phyloP scores from a whole-genome alignment of 2,797 vertebrate genomes.

The Galago senegalensis region DNA sequence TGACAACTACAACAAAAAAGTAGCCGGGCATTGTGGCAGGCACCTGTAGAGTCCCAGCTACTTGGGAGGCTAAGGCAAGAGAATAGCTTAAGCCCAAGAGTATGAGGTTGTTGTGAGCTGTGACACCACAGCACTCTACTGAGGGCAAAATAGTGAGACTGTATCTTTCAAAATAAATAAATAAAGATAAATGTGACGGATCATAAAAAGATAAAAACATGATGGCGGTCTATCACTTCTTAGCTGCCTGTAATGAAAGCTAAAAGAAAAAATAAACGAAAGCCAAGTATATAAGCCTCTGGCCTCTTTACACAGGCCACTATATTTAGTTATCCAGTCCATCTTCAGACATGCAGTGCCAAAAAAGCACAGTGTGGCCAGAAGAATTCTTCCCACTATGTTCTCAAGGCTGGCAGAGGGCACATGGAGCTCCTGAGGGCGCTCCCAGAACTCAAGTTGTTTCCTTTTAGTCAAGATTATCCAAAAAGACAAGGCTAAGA shows the following conservation, averaged over 20 bases:
- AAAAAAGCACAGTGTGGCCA: neutral
- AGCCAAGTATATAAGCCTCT: accelerated
- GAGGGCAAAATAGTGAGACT: too few relatives aligned
- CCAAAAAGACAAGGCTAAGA: neutral
- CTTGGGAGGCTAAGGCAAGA: too few relatives aligned
- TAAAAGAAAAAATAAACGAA: neutral
- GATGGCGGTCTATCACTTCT: neutral
- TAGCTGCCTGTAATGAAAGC: neutral
- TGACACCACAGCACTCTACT: too few relatives aligned
- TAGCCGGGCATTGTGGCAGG: too few relatives aligned
- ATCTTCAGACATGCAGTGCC: neutral
- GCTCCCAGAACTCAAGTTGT: neutral
- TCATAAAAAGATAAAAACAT: neutral
- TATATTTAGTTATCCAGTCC: neutral
- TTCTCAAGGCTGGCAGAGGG: neutral
- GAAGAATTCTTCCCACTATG: neutral
- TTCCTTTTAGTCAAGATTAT: neutral
- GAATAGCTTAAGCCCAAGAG: too few relatives aligned
- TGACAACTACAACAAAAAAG: too few relatives aligned
- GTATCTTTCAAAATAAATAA: too few relatives aligned
- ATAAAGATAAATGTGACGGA: neutral
- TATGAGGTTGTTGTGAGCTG: too few relatives aligned
- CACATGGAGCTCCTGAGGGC: accelerated
- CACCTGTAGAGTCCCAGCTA: too few relatives aligned
- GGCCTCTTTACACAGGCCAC: neutral